Percentiles rank a stretch among this genome's conserved stretches.
These are phyloP conservation scores for Eueides isabella DNA, from an alignment of 1,140 invertebrate species.

Conservation along the genomic window DNA sequence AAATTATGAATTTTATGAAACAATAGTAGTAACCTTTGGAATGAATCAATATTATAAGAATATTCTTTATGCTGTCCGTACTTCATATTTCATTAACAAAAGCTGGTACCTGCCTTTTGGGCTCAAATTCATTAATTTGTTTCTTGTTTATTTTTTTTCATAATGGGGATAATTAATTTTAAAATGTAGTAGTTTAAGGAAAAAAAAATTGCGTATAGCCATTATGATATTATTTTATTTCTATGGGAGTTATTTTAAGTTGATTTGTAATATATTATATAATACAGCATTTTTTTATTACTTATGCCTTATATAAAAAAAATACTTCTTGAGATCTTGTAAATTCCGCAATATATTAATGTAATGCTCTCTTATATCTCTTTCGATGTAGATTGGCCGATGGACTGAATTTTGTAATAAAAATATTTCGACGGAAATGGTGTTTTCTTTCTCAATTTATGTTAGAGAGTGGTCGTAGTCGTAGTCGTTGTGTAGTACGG, in stretches of 20 bases:
- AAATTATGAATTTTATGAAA: no score
- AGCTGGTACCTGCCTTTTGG: background rate
- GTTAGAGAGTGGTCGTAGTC: no score
- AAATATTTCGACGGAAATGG: background rate
- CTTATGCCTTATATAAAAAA: background rate
- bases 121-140: background rate
- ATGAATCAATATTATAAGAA: no score
- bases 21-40: no score
- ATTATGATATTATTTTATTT: background rate
- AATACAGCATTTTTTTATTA: background rate
- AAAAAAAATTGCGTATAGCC: background rate
- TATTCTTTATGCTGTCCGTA: background rate
- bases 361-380: background rate
- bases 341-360: background rate
- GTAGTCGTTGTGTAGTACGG: no score
- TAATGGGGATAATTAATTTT: background rate
- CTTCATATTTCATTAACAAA: background rate
- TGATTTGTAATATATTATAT: background rate
- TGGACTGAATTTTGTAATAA: conserved; percentile 11
- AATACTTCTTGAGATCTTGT: background rate
- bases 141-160: background rate
- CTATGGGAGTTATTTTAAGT: background rate
- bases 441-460: background rate
- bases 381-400: background rate
- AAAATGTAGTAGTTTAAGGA: background rate